Evolutionary conservation across 2,888 invertebrate species (phyloP).

Genomic region (Axea sp.): DNA sequence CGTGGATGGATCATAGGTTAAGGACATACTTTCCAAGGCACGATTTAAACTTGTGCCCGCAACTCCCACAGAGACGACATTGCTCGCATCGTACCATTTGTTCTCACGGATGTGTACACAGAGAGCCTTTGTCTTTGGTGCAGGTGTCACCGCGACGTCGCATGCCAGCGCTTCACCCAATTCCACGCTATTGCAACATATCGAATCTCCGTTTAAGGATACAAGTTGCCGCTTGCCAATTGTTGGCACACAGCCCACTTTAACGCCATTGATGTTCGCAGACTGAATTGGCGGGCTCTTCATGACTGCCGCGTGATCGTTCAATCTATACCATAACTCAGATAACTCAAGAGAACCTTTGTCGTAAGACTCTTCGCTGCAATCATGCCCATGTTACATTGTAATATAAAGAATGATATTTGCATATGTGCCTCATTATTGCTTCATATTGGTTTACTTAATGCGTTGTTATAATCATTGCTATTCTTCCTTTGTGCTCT

Average conservation of each 20-base stretch:
- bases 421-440: conserved; percentile 48
- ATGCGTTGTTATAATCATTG: conserved; percentile 20
- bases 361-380: background rate
- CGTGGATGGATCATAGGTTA: conserved; percentile 87
- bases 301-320: conserved; percentile 48
- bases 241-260: conserved; percentile 19
- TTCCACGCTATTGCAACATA: conserved; percentile 73
- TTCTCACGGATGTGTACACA: conserved; percentile 75
- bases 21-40: conserved; percentile 86
- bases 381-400: conserved; percentile 22
- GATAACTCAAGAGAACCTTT: conserved; percentile 9
- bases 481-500: conserved; percentile 24
- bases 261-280: conserved; percentile 36
- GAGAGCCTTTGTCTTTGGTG: conserved; percentile 70
- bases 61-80: conserved; percentile 72
- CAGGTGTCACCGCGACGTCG: conserved; percentile 69
- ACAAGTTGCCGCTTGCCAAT: conserved; percentile 73
- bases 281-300: conserved; percentile 64
- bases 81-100: conserved; percentile 75
- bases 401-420: conserved; percentile 26
- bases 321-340: conserved; percentile 33
- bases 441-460: conserved; percentile 24
- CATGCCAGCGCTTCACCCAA: conserved; percentile 72
- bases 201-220: conserved; percentile 73
- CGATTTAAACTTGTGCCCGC: conserved; percentile 81